phyloP scores from a whole-genome alignment of 2,113 vertebrate species.

The Brevimyrus niger region DNA sequence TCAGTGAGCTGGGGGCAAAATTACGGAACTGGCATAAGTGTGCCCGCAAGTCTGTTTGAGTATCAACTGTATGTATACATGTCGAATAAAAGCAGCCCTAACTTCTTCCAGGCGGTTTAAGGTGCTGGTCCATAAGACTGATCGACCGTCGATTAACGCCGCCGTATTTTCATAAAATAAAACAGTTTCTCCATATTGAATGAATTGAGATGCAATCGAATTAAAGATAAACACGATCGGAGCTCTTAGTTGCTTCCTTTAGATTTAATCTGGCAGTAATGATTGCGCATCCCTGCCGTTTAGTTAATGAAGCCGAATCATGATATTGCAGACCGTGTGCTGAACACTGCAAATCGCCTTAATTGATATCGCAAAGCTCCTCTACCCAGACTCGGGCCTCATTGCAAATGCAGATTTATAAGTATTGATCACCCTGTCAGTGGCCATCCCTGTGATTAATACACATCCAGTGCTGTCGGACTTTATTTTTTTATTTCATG shows the following conservation, averaged over 20 bases:
- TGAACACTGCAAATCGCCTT: slow-evolving; percentile 58
- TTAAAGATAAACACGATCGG: not conserved
- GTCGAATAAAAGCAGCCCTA: not conserved
- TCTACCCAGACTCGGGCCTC: slow-evolving; percentile 47
- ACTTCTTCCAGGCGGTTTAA: not conserved
- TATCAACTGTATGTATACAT: not conserved
- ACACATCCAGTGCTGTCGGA: slow-evolving; percentile 39
- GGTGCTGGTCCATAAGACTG: not conserved
- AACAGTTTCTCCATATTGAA: not conserved
- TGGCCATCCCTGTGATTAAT: slow-evolving; percentile 59
- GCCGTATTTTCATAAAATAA: not conserved
- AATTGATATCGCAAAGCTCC: slow-evolving; percentile 63
- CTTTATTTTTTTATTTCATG: slow-evolving; percentile 27
- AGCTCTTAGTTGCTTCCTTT: not conserved
- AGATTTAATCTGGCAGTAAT: slow-evolving; percentile 22
- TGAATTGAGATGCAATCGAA: not conserved
- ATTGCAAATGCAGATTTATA: slow-evolving; percentile 67
- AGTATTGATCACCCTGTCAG: slow-evolving; percentile 67
- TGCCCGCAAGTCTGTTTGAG: not conserved
- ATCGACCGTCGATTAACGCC: not conserved
- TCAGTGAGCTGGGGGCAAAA: not conserved
- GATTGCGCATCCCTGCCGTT: slow-evolving; percentile 49
- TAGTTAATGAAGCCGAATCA: slow-evolving; percentile 62
- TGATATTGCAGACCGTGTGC: slow-evolving; percentile 59
- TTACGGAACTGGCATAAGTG: not conserved